A percentile compares a stretch with the other conserved stretches of the same genome.
Conservation (phyloP, 2,113 vertebrate genomes). For the Scopus umbretta region DNA sequence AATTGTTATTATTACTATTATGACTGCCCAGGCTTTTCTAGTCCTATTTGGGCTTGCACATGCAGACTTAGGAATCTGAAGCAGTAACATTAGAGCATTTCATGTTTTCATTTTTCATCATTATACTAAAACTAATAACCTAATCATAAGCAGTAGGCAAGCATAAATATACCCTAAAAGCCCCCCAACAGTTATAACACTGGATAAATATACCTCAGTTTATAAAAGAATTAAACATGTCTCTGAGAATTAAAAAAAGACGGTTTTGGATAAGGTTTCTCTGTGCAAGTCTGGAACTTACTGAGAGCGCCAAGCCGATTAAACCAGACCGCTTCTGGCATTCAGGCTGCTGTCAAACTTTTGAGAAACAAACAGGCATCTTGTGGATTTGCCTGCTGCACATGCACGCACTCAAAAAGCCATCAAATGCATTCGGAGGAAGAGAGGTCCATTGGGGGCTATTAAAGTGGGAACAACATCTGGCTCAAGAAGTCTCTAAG, state of each 20-base stretch:
- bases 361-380: neutral
- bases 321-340: neutral
- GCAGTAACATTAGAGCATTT: neutral
- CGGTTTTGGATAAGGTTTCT: neutral
- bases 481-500: neutral
- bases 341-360: neutral
- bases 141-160: neutral
- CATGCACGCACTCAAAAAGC: neutral
- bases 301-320: neutral
- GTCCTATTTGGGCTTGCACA: neutral
- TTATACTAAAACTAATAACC: neutral
- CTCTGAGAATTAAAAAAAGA: neutral
- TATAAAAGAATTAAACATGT: neutral
- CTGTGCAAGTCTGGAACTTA: neutral
- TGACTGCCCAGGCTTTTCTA: neutral
- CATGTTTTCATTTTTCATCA: neutral
- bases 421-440: neutral
- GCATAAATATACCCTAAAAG: neutral
- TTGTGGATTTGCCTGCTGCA: neutral
- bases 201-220: neutral
- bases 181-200: neutral
- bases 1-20: neutral
- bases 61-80: neutral
- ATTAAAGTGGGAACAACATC: neutral
- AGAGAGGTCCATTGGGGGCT: neutral